Percentiles rank a stretch among this genome's conserved stretches.
Conservation (phyloP, 2,797 vertebrate species). For the Aldrovandia affinis region DNA sequence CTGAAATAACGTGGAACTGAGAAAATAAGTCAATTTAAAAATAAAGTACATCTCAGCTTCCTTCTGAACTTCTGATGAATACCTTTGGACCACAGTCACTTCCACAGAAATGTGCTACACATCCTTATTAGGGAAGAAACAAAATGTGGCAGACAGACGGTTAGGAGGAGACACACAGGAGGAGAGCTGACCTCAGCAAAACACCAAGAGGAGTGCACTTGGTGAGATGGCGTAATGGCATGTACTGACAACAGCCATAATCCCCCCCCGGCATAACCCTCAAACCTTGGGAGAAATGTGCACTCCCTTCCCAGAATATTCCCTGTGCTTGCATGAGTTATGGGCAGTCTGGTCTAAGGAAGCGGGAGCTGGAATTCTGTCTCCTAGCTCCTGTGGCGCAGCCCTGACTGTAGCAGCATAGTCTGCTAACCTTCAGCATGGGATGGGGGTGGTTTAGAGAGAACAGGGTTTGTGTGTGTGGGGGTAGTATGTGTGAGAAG, state of each 20-base stretch:
- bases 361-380: background rate
- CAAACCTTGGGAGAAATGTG: background rate
- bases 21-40: background rate
- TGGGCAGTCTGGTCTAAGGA: slow-evolving; percentile 1
- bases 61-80: background rate
- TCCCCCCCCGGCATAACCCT: background rate
- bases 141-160: background rate
- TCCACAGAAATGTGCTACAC: background rate
- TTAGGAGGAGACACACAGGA: background rate
- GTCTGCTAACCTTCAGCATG: background rate
- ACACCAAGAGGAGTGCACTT: background rate
- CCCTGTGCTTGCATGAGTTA: background rate
- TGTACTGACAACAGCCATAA: background rate
- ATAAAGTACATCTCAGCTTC: background rate
- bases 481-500: background rate
- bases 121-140: background rate
- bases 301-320: background rate
- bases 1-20: background rate
- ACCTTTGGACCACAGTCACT: background rate
- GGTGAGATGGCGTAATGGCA: background rate
- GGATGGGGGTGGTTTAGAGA: too few relatives aligned
- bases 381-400: background rate
- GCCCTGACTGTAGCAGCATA: background rate
- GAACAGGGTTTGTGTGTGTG: background rate
- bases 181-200: slow-evolving; percentile 17